These are phyloP conservation scores for Plebejus anna DNA, from an alignment of 2,888 invertebrate species.

Conservation along the genomic window DNA sequence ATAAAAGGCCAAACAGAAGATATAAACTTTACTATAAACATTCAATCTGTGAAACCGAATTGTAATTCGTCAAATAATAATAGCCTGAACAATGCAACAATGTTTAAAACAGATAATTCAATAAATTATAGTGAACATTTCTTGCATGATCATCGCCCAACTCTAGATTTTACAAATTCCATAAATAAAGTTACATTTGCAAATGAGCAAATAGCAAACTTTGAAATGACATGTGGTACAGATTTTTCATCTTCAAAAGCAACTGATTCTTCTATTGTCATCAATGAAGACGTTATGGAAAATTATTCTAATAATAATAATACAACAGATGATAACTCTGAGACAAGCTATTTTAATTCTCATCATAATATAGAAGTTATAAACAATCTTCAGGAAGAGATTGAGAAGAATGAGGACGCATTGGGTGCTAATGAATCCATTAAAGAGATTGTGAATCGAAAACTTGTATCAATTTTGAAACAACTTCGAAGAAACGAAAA, in stretches of 20 bases:
- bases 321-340: not conserved
- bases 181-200: slow-evolving; percentile 23
- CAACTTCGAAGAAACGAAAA: slow-evolving; percentile 47
- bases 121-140: slow-evolving; percentile 52
- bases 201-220: slow-evolving; percentile 27
- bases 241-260: not conserved
- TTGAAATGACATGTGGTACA: not conserved
- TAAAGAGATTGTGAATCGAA: not conserved
- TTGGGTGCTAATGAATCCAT: not conserved
- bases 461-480: slow-evolving; percentile 30
- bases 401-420: not conserved
- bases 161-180: slow-evolving; percentile 46
- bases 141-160: slow-evolving; percentile 45
- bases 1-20: slow-evolving; percentile 50
- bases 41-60: slow-evolving; percentile 12
- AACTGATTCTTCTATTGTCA: not conserved
- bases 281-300: not conserved
- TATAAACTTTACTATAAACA: slow-evolving; percentile 57
- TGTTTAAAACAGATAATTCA: slow-evolving; percentile 55
- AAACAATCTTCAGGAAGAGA: not conserved
- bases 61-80: not conserved
- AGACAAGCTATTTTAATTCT: not conserved
- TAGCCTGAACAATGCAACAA: slow-evolving; percentile 45
- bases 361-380: not conserved
- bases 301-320: not conserved